These are phyloP conservation scores for Polymixis lichenea DNA, from an alignment of 2,888 invertebrate genomes.

Conservation along the genomic window DNA sequence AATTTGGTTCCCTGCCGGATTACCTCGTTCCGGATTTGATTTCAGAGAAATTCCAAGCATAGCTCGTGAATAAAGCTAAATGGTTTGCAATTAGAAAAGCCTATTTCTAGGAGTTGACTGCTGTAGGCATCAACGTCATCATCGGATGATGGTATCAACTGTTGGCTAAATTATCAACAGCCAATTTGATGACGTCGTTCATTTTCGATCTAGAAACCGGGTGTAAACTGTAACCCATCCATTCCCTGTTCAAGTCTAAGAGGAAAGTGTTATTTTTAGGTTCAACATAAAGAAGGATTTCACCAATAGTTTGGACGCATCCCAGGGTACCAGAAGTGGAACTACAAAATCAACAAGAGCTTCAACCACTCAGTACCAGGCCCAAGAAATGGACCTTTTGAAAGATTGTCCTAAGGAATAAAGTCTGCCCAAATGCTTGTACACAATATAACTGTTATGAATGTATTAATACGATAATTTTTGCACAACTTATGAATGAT, in stretches of 20 bases:
- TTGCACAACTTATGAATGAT: not conserved
- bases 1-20: not conserved
- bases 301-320: not conserved
- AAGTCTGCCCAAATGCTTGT: not conserved
- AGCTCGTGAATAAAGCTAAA: not conserved
- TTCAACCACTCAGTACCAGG: not conserved
- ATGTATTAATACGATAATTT: not conserved
- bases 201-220: too few relatives aligned
- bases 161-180: not conserved
- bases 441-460: not conserved
- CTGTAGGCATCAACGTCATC: not conserved
- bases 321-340: slow-evolving; percentile 12
- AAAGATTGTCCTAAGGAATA: slow-evolving; percentile 7
- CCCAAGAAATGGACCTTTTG: slow-evolving; percentile 24
- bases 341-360: not conserved
- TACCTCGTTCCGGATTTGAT: not conserved
- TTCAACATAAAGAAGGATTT: slow-evolving; percentile 36
- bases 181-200: not conserved
- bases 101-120: too few relatives aligned
- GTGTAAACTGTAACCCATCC: not conserved
- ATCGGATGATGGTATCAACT: not conserved
- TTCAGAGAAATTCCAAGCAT: not conserved
- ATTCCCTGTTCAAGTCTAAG: slow-evolving; percentile 7
- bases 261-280: slow-evolving; percentile 32
- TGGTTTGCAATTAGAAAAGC: not conserved